These are phyloP conservation scores for Zaprionus vittiger DNA, from an alignment of 1,140 invertebrate species.

Conservation along the genomic window DNA sequence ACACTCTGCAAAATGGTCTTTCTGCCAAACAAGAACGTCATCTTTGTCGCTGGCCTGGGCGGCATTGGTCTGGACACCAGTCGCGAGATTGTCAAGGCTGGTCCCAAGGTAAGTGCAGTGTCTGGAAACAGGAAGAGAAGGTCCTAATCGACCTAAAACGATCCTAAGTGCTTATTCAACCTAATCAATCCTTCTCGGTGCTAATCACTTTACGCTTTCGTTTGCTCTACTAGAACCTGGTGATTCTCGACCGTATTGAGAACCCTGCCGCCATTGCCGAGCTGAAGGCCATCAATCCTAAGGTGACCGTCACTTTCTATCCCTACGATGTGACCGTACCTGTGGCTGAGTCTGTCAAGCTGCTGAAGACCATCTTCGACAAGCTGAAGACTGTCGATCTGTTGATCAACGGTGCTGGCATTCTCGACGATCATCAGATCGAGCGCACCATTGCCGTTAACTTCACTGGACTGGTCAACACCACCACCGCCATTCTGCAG, in stretches of 20 bases:
- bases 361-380: constrained; percentile 66
- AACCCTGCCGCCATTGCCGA: constrained; percentile 67
- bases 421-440: constrained; percentile 73
- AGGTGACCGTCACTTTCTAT: constrained; percentile 69
- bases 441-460: constrained; percentile 81
- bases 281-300: constrained; percentile 70
- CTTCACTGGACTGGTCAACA: constrained; percentile 76
- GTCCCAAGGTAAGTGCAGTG: constrained; percentile 54
- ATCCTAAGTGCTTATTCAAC: too few relatives aligned
- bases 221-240: constrained; percentile 52
- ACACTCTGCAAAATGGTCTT: constrained; percentile 53
- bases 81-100: constrained; percentile 60
- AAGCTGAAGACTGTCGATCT: constrained; percentile 72
- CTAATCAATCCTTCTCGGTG: too few relatives aligned
- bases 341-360: constrained; percentile 54
- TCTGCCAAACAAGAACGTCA: constrained; percentile 68
- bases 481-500: constrained; percentile 72
- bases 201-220: not conserved
- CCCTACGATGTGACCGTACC: constrained; percentile 75
- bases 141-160: not conserved
- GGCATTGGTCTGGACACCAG: constrained; percentile 76
- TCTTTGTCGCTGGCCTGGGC: constrained; percentile 77
- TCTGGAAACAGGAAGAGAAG: too few relatives aligned
- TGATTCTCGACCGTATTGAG: constrained; percentile 73
- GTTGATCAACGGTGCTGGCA: constrained; percentile 77